phyloP scores from a whole-genome alignment of 2,113 vertebrate species.

The Tympanuchus pallidicinctus region DNA sequence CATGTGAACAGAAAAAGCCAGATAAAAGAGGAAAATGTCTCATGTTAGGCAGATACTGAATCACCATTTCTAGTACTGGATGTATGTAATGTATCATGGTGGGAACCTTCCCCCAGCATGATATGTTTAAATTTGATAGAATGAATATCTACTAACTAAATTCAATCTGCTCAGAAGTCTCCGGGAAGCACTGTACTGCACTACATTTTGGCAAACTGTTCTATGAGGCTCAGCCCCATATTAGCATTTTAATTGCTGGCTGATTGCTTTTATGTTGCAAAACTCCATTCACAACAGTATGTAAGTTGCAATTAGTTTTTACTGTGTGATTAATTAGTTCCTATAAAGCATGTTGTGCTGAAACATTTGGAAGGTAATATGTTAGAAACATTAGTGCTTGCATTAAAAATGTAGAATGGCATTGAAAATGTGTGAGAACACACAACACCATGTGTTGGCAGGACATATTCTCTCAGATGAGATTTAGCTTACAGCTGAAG shows the following conservation, averaged over 20 bases:
- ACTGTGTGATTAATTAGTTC: conserved; percentile 71
- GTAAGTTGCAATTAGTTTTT: conserved; percentile 77
- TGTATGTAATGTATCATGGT: background rate
- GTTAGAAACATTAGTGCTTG: background rate
- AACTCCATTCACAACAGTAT: conserved; percentile 53
- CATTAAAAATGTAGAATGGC: background rate
- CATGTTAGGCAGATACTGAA: background rate
- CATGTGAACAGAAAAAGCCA: background rate
- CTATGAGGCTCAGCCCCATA: conserved; percentile 37
- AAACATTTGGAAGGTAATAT: conserved; percentile 68
- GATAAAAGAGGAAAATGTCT: background rate
- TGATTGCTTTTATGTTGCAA: conserved; percentile 74
- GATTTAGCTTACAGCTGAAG: conserved; percentile 4
- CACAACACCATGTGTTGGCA: background rate
- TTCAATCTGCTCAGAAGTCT: conserved; percentile 49
- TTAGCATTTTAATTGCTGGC: conserved; percentile 81
- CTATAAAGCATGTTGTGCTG: conserved; percentile 60
- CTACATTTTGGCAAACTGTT: conserved; percentile 49
- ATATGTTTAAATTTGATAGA: conserved; percentile 41
- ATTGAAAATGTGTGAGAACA: background rate
- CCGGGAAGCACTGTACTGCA: background rate
- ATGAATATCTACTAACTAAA: conserved; percentile 37
- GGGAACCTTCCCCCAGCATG: background rate
- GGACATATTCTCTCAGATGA: background rate
- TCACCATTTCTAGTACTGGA: background rate